phyloP scores from a whole-genome alignment of 1,140 invertebrate genomes.

The Mesaphorura yosii region DNA sequence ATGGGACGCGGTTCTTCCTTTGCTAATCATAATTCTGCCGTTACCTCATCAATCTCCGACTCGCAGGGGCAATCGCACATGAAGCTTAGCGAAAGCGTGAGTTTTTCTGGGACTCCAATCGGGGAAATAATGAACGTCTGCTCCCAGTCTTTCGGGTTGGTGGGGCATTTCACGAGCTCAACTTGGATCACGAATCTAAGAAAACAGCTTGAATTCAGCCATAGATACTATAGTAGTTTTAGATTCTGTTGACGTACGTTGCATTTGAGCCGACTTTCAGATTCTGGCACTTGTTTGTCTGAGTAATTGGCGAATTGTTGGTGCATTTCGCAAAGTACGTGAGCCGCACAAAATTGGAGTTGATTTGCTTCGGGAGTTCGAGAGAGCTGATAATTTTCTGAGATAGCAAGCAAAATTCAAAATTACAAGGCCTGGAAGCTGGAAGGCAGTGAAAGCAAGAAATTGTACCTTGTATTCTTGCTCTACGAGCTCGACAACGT shows the following conservation, averaged over 20 bases:
- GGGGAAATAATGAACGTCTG: slow-evolving; percentile 78
- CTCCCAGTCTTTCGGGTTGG: slow-evolving; percentile 60
- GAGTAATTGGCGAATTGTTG: neutral
- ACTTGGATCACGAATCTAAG: slow-evolving; percentile 17
- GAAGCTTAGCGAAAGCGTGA: slow-evolving; percentile 72
- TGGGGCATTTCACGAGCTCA: slow-evolving; percentile 50
- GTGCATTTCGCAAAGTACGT: slow-evolving; percentile 4
- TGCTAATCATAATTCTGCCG: slow-evolving; percentile 7
- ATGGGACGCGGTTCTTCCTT: neutral
- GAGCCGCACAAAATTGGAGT: slow-evolving; percentile 2
- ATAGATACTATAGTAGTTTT: too few species aligned
- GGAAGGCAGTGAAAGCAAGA: slow-evolving; percentile 3
- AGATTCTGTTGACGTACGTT: neutral
- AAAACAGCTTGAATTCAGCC: too few species aligned
- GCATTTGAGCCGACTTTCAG: slow-evolving; percentile 8
- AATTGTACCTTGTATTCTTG: slow-evolving; percentile 66
- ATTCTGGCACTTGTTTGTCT: slow-evolving; percentile 6
- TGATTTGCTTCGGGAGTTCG: slow-evolving; percentile 2
- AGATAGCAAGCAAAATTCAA: neutral
- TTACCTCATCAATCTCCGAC: slow-evolving; percentile 43
- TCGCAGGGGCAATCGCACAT: slow-evolving; percentile 82
- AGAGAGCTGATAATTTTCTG: slow-evolving; percentile 6
- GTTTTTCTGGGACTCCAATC: slow-evolving; percentile 74
- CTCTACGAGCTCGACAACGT: slow-evolving; percentile 80
- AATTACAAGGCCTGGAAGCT: neutral